Evolutionary conservation across 2,113 vertebrate species (phyloP).

Genomic region (Elanus axillaris): DNA sequence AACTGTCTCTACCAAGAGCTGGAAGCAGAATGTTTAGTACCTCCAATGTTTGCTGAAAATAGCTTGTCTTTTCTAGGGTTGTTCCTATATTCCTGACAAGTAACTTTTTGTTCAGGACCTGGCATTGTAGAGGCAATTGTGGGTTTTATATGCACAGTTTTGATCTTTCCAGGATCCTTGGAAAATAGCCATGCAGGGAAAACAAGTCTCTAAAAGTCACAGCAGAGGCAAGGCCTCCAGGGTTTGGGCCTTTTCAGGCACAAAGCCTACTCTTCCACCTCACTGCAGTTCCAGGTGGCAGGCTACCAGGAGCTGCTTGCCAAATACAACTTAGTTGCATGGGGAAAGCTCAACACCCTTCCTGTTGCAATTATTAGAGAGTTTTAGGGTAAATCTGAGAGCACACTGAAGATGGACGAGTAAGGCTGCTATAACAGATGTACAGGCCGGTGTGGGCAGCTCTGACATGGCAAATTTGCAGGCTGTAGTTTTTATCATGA

Average conservation of each 20-base stretch:
- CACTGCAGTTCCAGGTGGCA: constrained; percentile 14
- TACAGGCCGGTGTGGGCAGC: neutral
- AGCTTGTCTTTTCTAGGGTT: neutral
- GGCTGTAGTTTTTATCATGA: neutral
- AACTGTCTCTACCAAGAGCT: neutral
- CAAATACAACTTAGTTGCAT: neutral
- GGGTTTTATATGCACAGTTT: neutral
- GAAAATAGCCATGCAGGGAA: constrained; percentile 7
- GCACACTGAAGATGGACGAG: neutral
- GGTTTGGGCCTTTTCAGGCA: neutral
- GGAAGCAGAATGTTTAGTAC: neutral
- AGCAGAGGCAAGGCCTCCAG: neutral
- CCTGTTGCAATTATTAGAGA: neutral
- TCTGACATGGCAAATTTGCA: neutral
- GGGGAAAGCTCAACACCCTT: constrained; percentile 19
- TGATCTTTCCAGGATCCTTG: constrained; percentile 23
- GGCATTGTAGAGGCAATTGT: neutral
- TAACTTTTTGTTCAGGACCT: neutral
- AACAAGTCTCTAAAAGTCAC: constrained; percentile 22
- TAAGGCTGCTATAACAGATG: neutral
- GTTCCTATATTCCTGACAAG: neutral
- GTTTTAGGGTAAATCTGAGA: neutral
- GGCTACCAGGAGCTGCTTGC: constrained; percentile 12
- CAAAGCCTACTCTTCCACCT: neutral
- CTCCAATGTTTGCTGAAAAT: neutral